Base-by-base conservation (phyloP, 1,140 invertebrate species). In the Bombus breviceps region DNA sequence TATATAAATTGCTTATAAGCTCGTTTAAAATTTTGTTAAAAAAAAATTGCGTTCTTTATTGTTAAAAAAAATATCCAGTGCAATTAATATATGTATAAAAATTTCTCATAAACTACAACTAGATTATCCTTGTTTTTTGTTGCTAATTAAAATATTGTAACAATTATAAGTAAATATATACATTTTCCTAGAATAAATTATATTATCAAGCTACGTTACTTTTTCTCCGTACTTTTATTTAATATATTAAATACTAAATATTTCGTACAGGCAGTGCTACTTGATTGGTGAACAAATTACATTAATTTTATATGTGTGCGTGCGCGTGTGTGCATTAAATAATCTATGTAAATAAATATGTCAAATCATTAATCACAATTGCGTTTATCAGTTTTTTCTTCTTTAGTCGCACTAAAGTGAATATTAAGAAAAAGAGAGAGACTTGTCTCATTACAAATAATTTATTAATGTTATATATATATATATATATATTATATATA, bases 301-400 rank as follows among this genome's bases (percentile, higher is more conserved):
- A 81, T 59, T 53, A 88, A 90, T 85, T 83, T 79, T 85, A 37
- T 62, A 69, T 62, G 66, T 57, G 43, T 47, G 75, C 12, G 77
- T 62, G 71, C 80, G 57, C 47, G 57, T 53, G 43, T 66, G 37
- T 41, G 85, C 62, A 41, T 39, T 59, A 78, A 69, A 18, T 43
- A 78, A 87, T 88, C 47, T 76, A 75, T 91, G 89, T 91, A 90
- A 88, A 91, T 91, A 90, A 90, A 90, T 88, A 90, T 83, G 81
- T 59, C 77, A 90, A 89, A 81, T 74, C 57, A 83, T 85, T 81
- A 69, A 90, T 64, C 18, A 32, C 25, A 71, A 34, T 9, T 66
- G n/a, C n/a, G 28, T 57, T 64, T 59, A 76, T 68, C 59, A 41
- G 53, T 77, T 37, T 62, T 59, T 59, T n/a, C 13, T 76, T 81